phyloP scores from a whole-genome alignment of 2,113 vertebrate species.

The Halcyon senegalensis region DNA sequence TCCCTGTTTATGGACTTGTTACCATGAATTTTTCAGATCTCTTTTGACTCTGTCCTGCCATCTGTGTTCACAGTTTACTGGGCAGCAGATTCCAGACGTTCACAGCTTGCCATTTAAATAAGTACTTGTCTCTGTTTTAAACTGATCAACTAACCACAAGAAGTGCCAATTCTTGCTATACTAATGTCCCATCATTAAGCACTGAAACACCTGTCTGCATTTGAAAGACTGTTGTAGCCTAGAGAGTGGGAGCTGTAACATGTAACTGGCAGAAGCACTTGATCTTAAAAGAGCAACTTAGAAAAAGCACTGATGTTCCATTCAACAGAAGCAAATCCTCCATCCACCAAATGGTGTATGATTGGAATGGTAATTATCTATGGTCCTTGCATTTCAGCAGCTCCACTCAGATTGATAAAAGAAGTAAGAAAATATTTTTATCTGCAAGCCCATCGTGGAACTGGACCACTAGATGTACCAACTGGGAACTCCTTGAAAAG shows the following conservation, averaged over 20 bases:
- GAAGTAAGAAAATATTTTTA: background rate
- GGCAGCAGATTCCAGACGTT: background rate
- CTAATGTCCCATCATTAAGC: background rate
- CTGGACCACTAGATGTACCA: background rate
- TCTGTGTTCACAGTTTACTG: background rate
- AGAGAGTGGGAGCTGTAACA: background rate
- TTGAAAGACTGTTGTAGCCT: background rate
- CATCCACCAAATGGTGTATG: background rate
- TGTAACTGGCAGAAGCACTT: background rate
- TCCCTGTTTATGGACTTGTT: background rate
- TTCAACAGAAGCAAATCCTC: background rate
- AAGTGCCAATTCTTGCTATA: background rate
- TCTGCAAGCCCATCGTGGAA: background rate
- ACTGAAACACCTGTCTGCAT: background rate
- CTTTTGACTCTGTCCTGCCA: background rate
- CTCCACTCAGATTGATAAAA: background rate
- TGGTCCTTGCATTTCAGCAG: background rate
- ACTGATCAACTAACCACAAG: background rate
- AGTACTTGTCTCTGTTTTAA: background rate
- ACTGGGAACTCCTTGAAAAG: background rate
- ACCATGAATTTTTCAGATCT: background rate
- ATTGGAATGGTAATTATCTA: background rate
- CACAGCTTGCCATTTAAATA: background rate
- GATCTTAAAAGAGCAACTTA: background rate
- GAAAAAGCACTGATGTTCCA: background rate